Evolutionary conservation across 2,797 vertebrate species (phyloP), one percentile per base, ranked within the genome.

Genomic region (Schizopygopsis pylzovi): DNA sequence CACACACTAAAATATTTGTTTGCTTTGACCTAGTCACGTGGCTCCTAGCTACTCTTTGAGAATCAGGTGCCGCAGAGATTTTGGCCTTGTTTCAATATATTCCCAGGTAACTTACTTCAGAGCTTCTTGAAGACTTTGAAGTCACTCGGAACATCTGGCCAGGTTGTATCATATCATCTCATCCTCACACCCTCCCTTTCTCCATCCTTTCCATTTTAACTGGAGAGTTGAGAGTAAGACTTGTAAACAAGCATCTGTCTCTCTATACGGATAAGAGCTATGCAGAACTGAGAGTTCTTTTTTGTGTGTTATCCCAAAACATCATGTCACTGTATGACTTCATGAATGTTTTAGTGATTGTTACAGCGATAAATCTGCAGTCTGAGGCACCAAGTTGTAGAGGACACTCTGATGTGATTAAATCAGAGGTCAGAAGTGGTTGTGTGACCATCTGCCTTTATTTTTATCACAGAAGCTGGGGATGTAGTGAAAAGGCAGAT

Each of bases 381-480:
- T 45, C 45, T 43, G 68, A 81, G 33, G 67, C 73, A 54, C 72
- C 78, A 61, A 61, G 61, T 76, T 83, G 22, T 84, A 86, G 91
- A 87, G 83, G 90, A 88, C 91, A 93, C 91, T 93, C 89, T 92
- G 84, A 90, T 89, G 87, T 93, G 93, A 94, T 95, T 94, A 93
- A 92, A 93, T 70, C 89, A 89, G 91, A 88, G 65, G 83, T 79
- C 82, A 79, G 39, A 59, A 28, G 22, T 54, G 68, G 79, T 28
- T 22, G 56, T 22, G 56, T 71, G 65, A 81, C 68, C 84, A 85
- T 73, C 84, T 85, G 84, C 33, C 56, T 85, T 73, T 85, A 80
- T 85, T 49, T 80, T 61, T 59, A 72, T 73, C 77, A 81, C 43
- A 85, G 67, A 73, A 85, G 82, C 68, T 52, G n/a, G 39, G 82